These are phyloP conservation scores for Oxygymnocypris stewartii DNA, from an alignment of 2,113 vertebrate genomes.

Conservation along the genomic window DNA sequence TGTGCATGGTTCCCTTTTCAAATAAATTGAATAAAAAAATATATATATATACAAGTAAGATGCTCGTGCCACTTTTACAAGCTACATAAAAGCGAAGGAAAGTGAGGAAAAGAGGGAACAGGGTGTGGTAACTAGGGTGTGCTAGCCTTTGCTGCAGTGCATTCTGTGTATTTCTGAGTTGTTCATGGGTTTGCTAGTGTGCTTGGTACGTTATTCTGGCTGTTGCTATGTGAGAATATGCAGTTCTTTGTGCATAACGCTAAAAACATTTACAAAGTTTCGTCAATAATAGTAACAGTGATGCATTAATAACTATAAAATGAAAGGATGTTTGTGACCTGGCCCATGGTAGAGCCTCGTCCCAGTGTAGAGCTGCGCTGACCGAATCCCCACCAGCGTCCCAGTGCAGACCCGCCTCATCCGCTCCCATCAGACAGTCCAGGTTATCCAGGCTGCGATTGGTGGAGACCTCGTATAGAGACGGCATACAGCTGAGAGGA, in stretches of 20 bases:
- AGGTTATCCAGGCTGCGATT: slow-evolving; percentile 92
- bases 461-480: slow-evolving; percentile 75
- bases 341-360: slow-evolving; percentile 78
- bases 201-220: no score
- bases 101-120: no score
- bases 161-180: no score
- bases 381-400: slow-evolving; percentile 90
- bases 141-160: no score
- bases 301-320: neutral
- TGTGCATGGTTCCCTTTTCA: no score
- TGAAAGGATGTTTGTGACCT: slow-evolving; percentile 77
- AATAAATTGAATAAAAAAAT: no score
- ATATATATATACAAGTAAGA: no score
- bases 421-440: slow-evolving; percentile 86
- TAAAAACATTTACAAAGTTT: neutral
- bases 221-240: no score
- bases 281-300: neutral
- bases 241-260: neutral
- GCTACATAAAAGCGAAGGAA: no score
- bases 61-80: no score
- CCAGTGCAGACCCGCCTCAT: slow-evolving; percentile 81
- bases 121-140: no score
- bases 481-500: slow-evolving; percentile 76
- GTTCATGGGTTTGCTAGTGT: no score
- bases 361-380: slow-evolving; percentile 84